Base-by-base conservation (phyloP, 2,797 vertebrate genomes). In the Pipistrellus pipistrellus region DNA sequence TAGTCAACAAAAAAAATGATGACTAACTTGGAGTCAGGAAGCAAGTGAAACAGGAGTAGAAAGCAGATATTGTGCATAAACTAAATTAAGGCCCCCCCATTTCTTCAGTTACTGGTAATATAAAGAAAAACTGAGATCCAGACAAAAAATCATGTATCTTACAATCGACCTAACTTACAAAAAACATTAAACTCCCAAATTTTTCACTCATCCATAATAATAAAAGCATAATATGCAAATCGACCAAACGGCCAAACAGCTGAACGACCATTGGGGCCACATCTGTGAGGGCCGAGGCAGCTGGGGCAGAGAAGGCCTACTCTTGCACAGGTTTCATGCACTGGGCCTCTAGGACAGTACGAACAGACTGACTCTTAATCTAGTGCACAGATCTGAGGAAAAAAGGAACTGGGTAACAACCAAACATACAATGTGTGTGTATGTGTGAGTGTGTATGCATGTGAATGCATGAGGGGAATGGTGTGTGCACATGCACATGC, bases 111-210 rank as follows among this genome's bases (percentile, higher is more conserved):
- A 88, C 12, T 71, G 9, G 13, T 48, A 86, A 3, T 48, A 78
- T 68, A 88, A 91, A 78, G 14, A 13, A 72, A 88, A 35, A 90
- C 30, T 4, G 64, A 78, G n/a, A 93, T 46, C 2, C 17, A 87
- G 6, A 85, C 7, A 23, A 69, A 72, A 51, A 64, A 18, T 76
- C n/a, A 51, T 46, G 17, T 32, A 51, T 14, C 9, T 14, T 76
- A 53, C 6, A 85, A 80, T 25, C 80, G 17, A 18, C 46, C 21
- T 53, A 38, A 57, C 35, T 92, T 80, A 44, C 1, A 84, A 72
- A 86, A 46, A 14, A 4, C 14, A 72, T 64, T 73, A 48, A 25
- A 53, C 46, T 89, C 4, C 35, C 27, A 68, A 77, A 44, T 30
- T 32, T 91, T 80, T 53, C 23, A 57, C 10, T 17, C n/a, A 59